phyloP scores from a whole-genome alignment of 2,113 vertebrate genomes.

The Macrotus californicus region DNA sequence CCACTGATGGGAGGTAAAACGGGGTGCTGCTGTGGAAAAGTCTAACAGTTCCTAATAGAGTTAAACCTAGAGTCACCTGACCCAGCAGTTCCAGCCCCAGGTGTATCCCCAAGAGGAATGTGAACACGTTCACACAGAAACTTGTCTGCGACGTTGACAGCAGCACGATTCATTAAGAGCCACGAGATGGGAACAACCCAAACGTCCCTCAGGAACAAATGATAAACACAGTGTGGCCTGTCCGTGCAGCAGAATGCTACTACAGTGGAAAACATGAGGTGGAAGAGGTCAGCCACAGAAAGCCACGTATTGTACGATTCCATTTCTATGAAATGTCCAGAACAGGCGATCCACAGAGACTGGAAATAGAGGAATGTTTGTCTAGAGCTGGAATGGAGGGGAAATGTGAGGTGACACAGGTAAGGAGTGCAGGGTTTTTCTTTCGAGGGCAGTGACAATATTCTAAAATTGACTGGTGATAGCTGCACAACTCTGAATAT shows the following conservation, averaged over 20 bases:
- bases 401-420: neutral
- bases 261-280: neutral
- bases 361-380: neutral
- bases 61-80: neutral
- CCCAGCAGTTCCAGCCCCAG: neutral
- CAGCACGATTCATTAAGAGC: neutral
- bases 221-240: neutral
- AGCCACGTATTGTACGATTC: neutral
- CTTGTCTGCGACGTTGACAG: accelerated
- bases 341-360: neutral
- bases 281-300: neutral
- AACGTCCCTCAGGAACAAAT: accelerated
- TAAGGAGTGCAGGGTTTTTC: neutral
- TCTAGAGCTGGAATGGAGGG: neutral
- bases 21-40: neutral
- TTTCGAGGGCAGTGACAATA: neutral
- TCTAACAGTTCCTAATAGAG: neutral
- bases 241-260: accelerated
- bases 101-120: neutral
- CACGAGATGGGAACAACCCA: neutral
- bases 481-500: neutral
- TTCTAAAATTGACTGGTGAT: neutral
- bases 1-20: neutral
- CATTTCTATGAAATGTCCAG: neutral
- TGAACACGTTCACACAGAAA: no score